A percentile compares a stretch with the other conserved stretches of the same genome.
Evolutionary conservation across 2,888 invertebrate genomes (phyloP).

Genomic region (Ochropleura plecta): DNA sequence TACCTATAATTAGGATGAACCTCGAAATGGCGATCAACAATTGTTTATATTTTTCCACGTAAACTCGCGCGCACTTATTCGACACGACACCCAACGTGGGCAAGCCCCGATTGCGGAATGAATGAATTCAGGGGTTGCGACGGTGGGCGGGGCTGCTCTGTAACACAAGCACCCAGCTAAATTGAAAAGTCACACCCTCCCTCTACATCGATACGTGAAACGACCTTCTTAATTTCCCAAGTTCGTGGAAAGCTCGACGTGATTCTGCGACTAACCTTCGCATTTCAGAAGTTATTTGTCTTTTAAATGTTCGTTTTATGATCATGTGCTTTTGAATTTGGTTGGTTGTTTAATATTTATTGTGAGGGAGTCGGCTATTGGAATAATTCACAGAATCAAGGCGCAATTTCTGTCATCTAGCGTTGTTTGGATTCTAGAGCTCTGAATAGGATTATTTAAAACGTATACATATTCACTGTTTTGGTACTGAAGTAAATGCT

Average conservation of each 20-base stretch:
- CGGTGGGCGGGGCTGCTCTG: constrained; percentile 83
- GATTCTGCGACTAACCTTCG: constrained; percentile 70
- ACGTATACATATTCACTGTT: constrained; percentile 2
- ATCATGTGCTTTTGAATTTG: constrained; percentile 57
- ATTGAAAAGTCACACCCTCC: constrained; percentile 64
- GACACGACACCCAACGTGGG: constrained; percentile 71
- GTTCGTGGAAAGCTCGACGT: constrained; percentile 78
- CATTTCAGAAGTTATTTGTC: constrained; percentile 54
- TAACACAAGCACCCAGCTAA: constrained; percentile 69
- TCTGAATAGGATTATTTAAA: constrained; percentile 33
- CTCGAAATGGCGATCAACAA: constrained; percentile 62
- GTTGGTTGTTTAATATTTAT: constrained; percentile 68
- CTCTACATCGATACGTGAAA: constrained; percentile 43
- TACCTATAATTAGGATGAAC: constrained; percentile 50
- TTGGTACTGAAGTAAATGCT: constrained; percentile 1
- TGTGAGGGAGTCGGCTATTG: constrained; percentile 65
- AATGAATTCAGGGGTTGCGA: constrained; percentile 85
- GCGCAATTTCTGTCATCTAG: constrained; percentile 49
- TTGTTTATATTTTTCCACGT: constrained; percentile 80
- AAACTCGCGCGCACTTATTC: constrained; percentile 72
- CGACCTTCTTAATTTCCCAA: constrained; percentile 66
- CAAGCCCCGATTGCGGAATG: constrained; percentile 77
- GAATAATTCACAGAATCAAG: constrained; percentile 69
- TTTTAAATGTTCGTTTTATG: constrained; percentile 27
- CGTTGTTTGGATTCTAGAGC: constrained; percentile 40